phyloP scores from a whole-genome alignment of 2,888 invertebrate genomes.

The Marronus borbonicus region DNA sequence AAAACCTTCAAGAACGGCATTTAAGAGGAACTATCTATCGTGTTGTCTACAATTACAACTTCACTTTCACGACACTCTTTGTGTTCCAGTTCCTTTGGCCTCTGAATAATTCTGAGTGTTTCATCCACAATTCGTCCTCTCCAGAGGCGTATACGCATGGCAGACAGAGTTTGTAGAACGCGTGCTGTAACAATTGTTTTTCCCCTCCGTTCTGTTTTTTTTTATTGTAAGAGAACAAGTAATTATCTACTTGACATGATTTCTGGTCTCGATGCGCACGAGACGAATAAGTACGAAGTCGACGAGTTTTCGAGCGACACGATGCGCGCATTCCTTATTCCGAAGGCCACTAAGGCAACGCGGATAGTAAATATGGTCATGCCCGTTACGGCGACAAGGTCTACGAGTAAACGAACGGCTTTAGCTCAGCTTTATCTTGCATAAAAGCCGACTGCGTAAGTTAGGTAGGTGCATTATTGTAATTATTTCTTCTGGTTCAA shows the following conservation, averaged over 20 bases:
- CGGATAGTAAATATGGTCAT: constrained; percentile 43
- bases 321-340: constrained; percentile 45
- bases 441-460: constrained; percentile 8
- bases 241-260: constrained; percentile 45
- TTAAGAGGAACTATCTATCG: too few species aligned
- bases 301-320: constrained; percentile 25
- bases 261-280: constrained; percentile 22
- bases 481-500: neutral
- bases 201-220: neutral
- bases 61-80: too few species aligned
- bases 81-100: too few species aligned
- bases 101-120: too few species aligned
- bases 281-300: constrained; percentile 23
- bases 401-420: constrained; percentile 5
- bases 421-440: constrained; percentile 15
- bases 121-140: too few species aligned
- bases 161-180: constrained; percentile 21
- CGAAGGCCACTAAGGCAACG: constrained; percentile 35
- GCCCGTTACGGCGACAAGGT: constrained; percentile 42
- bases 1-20: too few species aligned
- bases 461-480: constrained; percentile 1
- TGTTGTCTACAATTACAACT: too few species aligned
- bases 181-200: neutral
- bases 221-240: constrained; percentile 16
- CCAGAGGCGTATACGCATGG: neutral